phyloP scores from a whole-genome alignment of 2,113 vertebrate species.

The Daphoenositta chrysoptera region DNA sequence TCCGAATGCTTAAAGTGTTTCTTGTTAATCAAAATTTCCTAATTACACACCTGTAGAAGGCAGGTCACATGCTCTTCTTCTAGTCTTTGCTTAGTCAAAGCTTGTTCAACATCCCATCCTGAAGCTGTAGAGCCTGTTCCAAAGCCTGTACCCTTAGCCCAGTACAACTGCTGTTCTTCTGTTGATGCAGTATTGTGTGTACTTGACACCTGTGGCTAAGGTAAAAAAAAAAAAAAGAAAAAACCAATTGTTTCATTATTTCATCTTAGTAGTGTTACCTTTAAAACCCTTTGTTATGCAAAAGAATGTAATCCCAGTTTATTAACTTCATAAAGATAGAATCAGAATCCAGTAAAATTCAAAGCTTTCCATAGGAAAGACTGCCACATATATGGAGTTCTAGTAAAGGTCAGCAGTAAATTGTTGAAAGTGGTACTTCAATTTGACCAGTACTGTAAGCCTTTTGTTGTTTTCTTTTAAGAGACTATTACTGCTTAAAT shows the following conservation, averaged over 20 bases:
- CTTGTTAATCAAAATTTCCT: background rate
- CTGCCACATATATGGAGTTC: background rate
- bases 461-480: background rate
- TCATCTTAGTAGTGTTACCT: background rate
- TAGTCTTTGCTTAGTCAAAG: conserved; percentile 95
- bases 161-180: conserved; percentile 97
- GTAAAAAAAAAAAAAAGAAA: background rate
- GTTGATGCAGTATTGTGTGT: conserved; percentile 84
- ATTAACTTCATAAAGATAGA: background rate
- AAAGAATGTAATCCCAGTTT: background rate
- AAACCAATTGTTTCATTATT: background rate
- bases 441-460: background rate
- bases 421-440: background rate
- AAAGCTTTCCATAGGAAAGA: background rate
- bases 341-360: background rate
- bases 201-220: conserved; percentile 87
- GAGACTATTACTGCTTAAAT: background rate
- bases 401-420: background rate
- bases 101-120: conserved; percentile 98
- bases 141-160: conserved; percentile 98
- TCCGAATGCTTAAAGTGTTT: background rate
- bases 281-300: background rate
- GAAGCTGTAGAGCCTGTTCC: conserved; percentile 97
- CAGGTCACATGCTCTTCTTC: conserved; percentile 98
- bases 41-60: conserved; percentile 84